phyloP scores from a whole-genome alignment of 2,888 invertebrate species.

The Drosophila vallismaia region DNA sequence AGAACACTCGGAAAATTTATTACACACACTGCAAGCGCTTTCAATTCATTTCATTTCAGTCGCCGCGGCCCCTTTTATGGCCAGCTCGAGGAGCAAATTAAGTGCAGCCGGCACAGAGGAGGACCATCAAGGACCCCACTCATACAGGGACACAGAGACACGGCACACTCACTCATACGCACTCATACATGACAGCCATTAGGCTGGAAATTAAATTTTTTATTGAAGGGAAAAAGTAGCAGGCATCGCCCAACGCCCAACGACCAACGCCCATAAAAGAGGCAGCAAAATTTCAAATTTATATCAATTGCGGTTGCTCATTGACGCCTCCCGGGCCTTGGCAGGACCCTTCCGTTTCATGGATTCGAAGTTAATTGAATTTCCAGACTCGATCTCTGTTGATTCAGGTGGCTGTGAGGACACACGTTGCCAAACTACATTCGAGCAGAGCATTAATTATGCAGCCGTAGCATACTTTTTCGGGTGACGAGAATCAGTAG shows the following conservation, averaged over 20 bases:
- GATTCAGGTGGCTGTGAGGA: background rate
- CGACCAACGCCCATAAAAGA: constrained; percentile 14
- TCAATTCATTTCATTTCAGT: constrained; percentile 62
- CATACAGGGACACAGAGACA: constrained; percentile 14
- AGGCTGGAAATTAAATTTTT: constrained; percentile 73
- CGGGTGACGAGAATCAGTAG: background rate
- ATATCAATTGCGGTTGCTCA: constrained; percentile 49
- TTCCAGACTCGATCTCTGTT: constrained; percentile 7
- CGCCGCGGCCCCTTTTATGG: constrained; percentile 61
- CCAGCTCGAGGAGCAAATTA: constrained; percentile 69
- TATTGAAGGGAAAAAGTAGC: constrained; percentile 52
- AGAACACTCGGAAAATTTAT: constrained; percentile 37
- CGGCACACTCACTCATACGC: constrained; percentile 4
- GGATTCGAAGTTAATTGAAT: constrained; percentile 42
- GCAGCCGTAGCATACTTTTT: constrained; percentile 15
- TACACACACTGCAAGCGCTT: constrained; percentile 50
- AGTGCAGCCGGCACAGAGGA: constrained; percentile 58
- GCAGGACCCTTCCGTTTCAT: background rate
- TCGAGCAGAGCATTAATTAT: constrained; percentile 27
- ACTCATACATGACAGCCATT: constrained; percentile 66
- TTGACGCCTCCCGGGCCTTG: constrained; percentile 30
- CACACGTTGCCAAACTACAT: background rate
- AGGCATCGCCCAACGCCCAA: constrained; percentile 2
- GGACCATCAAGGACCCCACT: constrained; percentile 1
- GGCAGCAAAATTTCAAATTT: constrained; percentile 45